phyloP scores from a whole-genome alignment of 2,888 invertebrate species.

The Sabatieria punctata region DNA sequence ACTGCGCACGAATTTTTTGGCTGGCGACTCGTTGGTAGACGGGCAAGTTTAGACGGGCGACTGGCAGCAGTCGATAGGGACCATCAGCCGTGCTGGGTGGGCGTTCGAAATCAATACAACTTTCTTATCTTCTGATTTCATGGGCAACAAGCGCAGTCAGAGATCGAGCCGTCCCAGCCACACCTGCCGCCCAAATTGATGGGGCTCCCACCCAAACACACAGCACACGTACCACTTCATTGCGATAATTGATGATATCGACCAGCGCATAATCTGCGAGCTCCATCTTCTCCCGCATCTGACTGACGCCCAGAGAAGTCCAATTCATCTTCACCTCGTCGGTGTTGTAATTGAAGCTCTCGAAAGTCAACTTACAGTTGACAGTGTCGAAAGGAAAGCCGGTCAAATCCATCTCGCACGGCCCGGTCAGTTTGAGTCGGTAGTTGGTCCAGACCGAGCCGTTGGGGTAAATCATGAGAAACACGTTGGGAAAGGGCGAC shows the following conservation, averaged over 20 bases:
- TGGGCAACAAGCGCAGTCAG: too few species aligned
- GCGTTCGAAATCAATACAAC: too few species aligned
- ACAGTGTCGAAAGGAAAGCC: constrained; percentile 30
- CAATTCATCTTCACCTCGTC: constrained; percentile 19
- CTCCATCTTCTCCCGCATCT: constrained; percentile 29
- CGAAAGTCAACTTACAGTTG: constrained; percentile 29
- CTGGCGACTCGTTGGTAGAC: too few species aligned
- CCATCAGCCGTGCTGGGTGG: too few species aligned
- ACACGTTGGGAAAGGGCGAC: constrained; percentile 29
- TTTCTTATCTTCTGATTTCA: too few species aligned
- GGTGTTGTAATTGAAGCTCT: constrained; percentile 31
- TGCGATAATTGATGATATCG: constrained; percentile 20
- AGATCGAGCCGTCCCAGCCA: too few species aligned
- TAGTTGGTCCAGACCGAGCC: constrained; percentile 16
- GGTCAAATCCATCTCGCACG: constrained; percentile 28
- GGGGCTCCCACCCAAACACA: too few species aligned
- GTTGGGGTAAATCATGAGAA: constrained; percentile 29
- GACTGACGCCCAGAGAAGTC: constrained; percentile 18
- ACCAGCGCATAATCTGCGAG: constrained; percentile 28
- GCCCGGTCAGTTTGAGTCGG: constrained; percentile 14
- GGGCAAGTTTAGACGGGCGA: too few species aligned
- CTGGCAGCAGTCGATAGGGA: too few species aligned
- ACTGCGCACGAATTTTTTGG: too few species aligned
- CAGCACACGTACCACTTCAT: constrained; percentile 17
- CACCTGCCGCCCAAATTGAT: too few species aligned